Evolutionary conservation across 2,113 vertebrate species (phyloP), one percentile per base, ranked within the genome.

Genomic region (Monopterus albus): DNA sequence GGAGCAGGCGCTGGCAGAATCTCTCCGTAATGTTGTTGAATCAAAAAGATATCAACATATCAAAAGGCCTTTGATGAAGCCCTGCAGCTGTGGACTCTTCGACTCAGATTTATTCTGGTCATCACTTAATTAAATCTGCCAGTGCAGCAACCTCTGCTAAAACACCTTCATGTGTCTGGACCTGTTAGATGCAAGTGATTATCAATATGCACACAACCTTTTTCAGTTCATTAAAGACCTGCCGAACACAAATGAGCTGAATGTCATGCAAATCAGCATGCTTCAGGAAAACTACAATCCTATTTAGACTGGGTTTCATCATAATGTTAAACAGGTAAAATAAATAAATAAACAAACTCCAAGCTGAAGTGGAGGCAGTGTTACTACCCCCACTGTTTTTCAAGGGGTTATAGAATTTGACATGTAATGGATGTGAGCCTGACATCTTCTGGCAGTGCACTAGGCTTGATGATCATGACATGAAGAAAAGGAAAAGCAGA

Each of bases 11-110:
- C 47, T 68, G 40, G 59, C 42, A 47, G 52, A 79, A 78, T 81
- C 63, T 55, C 75, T 65, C 62, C 35, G 45, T 61, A 20, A 51
- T 72, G 68, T 79, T 65, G 14, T 38, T 76, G 49, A 83, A 87
- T 82, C 56, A 81, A 78, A 88, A 85, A 68, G 40, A 72, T 39
- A 91, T 91, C 83, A 88, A 69, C 87, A 91, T 91, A 86, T 91
- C 78, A 91, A 90, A 90, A 85, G 79, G 61, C 53, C 82, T 90
- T 89, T 89, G 89, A 91, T 82, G 72, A 68, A 52, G 47, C 53
- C 40, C 72, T 72, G 70, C 87, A 91, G 87, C 88, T 90, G 87
- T 42, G 69, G 68, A 83, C 79, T 84, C 86, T 90, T 84, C 72
- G 82, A 46, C 61, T 56, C 75, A 53, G 40, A 81, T 78, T 75